Evolutionary conservation across 2,113 vertebrate species (phyloP), one percentile per base, ranked within the genome.

Genomic region (Dicentrarchus labrax): DNA sequence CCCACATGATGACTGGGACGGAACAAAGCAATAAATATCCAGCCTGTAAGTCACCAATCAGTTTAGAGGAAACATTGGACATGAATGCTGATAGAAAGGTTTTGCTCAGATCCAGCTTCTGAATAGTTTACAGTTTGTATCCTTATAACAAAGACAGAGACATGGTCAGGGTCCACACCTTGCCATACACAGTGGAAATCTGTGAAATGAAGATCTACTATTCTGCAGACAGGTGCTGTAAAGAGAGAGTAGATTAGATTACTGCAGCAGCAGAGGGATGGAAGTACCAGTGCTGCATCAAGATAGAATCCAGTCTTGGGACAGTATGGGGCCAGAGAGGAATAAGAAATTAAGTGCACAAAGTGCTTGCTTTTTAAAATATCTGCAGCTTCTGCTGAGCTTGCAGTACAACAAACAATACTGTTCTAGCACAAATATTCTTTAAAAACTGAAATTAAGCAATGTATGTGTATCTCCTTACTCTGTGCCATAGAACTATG

Each of bases 271-370:
- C 21, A 51, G 64, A 68, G 72, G 36, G 36, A 47, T 19, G 15
- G 24, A 47, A 15, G 41, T 36, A 15, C 21, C 39, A 48, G 6
- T n/a, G 51, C 65, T 57, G 75, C 51, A 39, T 48, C 64, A 50
- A 56, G 39, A 36, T 15, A 21, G 60, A 51, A 74, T 64, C 38
- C 59, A 70, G 62, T 69, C 36, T 36, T 24, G 36, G 39, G n/a
- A 62, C 41, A 59, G 24, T 24, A 54, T 65, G n/a, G 22, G 67
- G 53, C 51, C 13, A 70, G 39, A 59, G 50, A 75, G 47, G 75
- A 12, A 24, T 15, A 41, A 39, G 16, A 59, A 30, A 45, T 19
- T 10, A 70, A 36, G 54, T 45, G 51, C 13, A 65, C 21, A 45
- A 54, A 39, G 19, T 0, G 51, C 21, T 41, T 65, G 13, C 10